Conservation (phyloP, 1,140 invertebrate genomes). For the Trinorchestia longiramus region DNA sequence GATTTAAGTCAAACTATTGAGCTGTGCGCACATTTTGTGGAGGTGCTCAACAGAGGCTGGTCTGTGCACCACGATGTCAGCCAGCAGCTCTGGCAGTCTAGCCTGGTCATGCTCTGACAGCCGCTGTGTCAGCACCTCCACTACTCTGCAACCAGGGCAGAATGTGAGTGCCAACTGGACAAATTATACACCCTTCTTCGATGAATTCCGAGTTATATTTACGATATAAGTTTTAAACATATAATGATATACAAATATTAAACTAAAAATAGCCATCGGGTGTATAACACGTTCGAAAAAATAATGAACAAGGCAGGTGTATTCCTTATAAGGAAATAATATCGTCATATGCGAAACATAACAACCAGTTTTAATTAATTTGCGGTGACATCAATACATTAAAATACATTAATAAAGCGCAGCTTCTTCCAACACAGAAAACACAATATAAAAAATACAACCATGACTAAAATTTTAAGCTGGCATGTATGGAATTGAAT, state of each 20-base stretch:
- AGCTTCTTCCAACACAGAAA: too few species aligned
- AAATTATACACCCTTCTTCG: not conserved
- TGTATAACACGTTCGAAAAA: too few species aligned
- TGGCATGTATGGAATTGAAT: not conserved
- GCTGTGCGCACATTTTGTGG: not conserved
- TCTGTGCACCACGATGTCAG: constrained; percentile 2
- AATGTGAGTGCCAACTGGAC: not conserved
- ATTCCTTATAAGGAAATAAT: too few species aligned
- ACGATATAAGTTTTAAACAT: too few species aligned
- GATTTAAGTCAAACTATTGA: not conserved
- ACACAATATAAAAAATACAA: too few species aligned
- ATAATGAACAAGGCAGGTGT: too few species aligned
- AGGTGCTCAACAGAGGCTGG: not conserved
- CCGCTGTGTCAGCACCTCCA: constrained; percentile 27
- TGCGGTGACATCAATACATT: too few species aligned
- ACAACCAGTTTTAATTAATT: not conserved
- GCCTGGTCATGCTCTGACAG: not conserved
- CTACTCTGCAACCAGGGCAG: not conserved
- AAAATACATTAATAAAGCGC: too few species aligned
- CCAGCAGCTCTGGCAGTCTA: constrained; percentile 15
- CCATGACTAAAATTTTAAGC: not conserved
- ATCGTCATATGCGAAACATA: not conserved
- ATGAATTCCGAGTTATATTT: not conserved
- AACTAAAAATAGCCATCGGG: too few species aligned
- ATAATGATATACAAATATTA: too few species aligned